Percentiles rank a stretch among this genome's conserved stretches.
Evolutionary conservation across 2,888 invertebrate species (phyloP).

Genomic region (Corbicula japonica): DNA sequence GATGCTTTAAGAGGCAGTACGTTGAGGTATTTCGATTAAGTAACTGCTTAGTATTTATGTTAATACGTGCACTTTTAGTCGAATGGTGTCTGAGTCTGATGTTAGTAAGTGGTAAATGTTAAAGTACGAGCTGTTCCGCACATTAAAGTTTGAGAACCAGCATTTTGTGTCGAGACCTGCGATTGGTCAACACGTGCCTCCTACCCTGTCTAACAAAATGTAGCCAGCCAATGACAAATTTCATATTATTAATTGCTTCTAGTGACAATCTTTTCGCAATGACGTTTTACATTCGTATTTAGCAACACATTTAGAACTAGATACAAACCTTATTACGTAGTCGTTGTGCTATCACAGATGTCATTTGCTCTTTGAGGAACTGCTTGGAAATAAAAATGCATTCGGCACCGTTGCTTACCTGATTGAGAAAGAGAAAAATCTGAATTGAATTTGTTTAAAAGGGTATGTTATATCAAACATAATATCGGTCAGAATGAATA

Average conservation of each 20-base stretch:
- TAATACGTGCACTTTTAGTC: no score
- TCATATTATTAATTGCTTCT: background rate
- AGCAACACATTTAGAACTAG: background rate
- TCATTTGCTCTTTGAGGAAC: slow-evolving; percentile 66
- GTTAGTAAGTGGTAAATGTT: no score
- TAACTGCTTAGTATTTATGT: no score
- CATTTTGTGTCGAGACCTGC: background rate
- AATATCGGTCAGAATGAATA: background rate
- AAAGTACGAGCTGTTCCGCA: no score
- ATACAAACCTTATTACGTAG: slow-evolving; percentile 53
- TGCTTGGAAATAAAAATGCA: slow-evolving; percentile 69
- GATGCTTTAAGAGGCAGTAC: no score
- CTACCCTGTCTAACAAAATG: background rate
- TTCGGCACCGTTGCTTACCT: slow-evolving; percentile 73
- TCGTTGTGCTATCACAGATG: slow-evolving; percentile 41
- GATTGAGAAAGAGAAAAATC: slow-evolving; percentile 1
- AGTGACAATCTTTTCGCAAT: background rate
- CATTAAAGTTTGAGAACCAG: background rate
- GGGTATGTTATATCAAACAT: background rate
- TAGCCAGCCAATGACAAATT: background rate
- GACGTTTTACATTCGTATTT: background rate
- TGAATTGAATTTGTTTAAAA: background rate
- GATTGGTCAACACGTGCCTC: background rate
- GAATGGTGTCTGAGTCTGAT: no score
- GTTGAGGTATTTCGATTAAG: no score